Conservation (phyloP, 1,140 invertebrate species). For the Drosophila biarmipes region DNA sequence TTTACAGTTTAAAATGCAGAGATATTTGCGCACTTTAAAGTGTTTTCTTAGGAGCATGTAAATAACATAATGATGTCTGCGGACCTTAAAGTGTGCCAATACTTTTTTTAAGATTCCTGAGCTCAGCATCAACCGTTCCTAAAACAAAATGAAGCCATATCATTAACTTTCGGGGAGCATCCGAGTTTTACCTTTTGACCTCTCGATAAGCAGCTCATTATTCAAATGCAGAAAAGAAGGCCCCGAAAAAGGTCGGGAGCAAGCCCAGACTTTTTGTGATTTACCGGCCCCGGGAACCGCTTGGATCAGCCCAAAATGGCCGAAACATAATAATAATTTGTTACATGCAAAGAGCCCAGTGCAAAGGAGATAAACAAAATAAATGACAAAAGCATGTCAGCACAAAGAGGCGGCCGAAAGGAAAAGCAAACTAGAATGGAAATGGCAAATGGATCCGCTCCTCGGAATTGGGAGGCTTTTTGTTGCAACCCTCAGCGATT, state of each 20-base stretch:
- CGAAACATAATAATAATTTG: constrained; percentile 81
- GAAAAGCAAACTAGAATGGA: constrained; percentile 65
- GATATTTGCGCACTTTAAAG: too few relatives aligned
- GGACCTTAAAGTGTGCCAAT: background rate
- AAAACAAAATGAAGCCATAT: constrained; percentile 49
- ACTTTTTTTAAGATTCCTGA: constrained; percentile 5
- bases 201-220: constrained; percentile 78
- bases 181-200: constrained; percentile 55
- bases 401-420: constrained; percentile 52
- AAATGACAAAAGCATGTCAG: constrained; percentile 81
- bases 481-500: constrained; percentile 73
- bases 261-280: constrained; percentile 49
- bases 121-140: constrained; percentile 15
- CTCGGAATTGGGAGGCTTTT: constrained; percentile 37
- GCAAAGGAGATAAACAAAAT: constrained; percentile 76
- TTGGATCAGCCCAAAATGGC: constrained; percentile 72
- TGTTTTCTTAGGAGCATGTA: too few relatives aligned
- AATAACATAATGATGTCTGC: too few relatives aligned
- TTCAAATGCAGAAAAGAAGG: constrained; percentile 57
- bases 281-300: constrained; percentile 49
- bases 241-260: constrained; percentile 25
- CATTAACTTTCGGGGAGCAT: constrained; percentile 51
- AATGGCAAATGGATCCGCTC: constrained; percentile 40
- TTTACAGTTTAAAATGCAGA: too few relatives aligned
- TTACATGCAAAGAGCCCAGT: constrained; percentile 65